A percentile compares a stretch with the other conserved stretches of the same genome.
phyloP scores from a whole-genome alignment of 2,797 vertebrate species.

The Lateolabrax maculatus region DNA sequence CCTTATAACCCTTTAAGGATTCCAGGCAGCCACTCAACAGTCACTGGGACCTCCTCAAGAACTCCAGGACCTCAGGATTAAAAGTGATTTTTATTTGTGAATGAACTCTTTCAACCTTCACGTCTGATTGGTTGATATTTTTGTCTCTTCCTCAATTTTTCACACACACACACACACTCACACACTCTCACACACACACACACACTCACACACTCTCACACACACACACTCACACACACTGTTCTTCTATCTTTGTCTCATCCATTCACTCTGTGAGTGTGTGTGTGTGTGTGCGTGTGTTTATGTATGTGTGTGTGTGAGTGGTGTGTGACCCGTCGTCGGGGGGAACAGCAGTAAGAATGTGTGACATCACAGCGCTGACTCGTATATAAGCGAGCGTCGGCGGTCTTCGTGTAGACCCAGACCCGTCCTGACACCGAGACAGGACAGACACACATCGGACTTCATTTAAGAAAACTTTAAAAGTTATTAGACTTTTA shows the following conservation, averaged over 20 bases:
- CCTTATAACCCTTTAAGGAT: neutral
- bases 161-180: too few species aligned
- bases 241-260: neutral
- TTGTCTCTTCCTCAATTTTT: neutral
- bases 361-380: constrained; percentile 74
- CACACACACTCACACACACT: neutral
- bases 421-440: constrained; percentile 65
- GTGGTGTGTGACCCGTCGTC: constrained; percentile 41
- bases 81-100: constrained; percentile 2
- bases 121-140: constrained; percentile 23
- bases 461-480: neutral
- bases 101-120: neutral
- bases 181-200: too few species aligned
- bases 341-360: constrained; percentile 59
- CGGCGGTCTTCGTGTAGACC: neutral
- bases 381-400: constrained; percentile 24
- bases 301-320: constrained; percentile 43
- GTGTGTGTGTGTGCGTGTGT: constrained; percentile 12
- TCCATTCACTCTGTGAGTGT: neutral
- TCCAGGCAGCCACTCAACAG: neutral
- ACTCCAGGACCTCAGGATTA: neutral
- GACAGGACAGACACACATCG: constrained; percentile 46
- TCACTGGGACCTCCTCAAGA: neutral
- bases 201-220: neutral
- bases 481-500: neutral